Evolutionary conservation across 2,888 invertebrate species (phyloP), one percentile per base, ranked within the genome.

Genomic region (Thyatira batis): DNA sequence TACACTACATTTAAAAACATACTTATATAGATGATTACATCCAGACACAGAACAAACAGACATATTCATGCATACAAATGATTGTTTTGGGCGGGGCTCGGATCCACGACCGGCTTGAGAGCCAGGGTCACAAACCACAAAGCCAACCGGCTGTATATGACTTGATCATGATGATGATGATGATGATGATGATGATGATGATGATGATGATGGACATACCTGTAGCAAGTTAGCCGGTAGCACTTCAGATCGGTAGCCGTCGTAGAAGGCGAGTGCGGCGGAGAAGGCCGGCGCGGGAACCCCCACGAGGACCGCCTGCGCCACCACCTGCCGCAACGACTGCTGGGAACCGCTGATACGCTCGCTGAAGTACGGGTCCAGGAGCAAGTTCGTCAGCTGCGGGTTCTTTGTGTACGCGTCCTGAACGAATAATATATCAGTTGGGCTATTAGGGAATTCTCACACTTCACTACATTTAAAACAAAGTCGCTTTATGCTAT

Each of bases 161-260:
- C n/a, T n/a, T n/a, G n/a, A n/a, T n/a, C n/a, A n/a, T n/a, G n/a
- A n/a, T n/a, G n/a, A n/a, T n/a, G n/a, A n/a, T n/a, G n/a, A n/a
- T n/a, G n/a, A n/a, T n/a, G n/a, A n/a, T n/a, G n/a, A n/a, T n/a
- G n/a, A n/a, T n/a, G n/a, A n/a, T n/a, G n/a, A n/a, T n/a, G n/a
- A n/a, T n/a, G n/a, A n/a, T 11, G 2, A 30, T 1, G 9, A 30
- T 30, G 17, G 5, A 48, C 5, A 59, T 81, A 95, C 96, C 93
- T 99, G 99, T 55, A 99, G 92, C 55, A 99, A 92, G 87, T 99
- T 99, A 5, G 99, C 99, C 0, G 99, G 99, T 49, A 99, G 92
- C 51, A 94, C 93, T 43, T 93, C 95, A 1, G 96, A 94, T 53
- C 99, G 94, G 85, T 98, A 99, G 0, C 99, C 99, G 87, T 99